A percentile compares a stretch with the other conserved stretches of the same genome.
phyloP scores from a whole-genome alignment of 2,797 vertebrate species.

The Gila robusta region DNA sequence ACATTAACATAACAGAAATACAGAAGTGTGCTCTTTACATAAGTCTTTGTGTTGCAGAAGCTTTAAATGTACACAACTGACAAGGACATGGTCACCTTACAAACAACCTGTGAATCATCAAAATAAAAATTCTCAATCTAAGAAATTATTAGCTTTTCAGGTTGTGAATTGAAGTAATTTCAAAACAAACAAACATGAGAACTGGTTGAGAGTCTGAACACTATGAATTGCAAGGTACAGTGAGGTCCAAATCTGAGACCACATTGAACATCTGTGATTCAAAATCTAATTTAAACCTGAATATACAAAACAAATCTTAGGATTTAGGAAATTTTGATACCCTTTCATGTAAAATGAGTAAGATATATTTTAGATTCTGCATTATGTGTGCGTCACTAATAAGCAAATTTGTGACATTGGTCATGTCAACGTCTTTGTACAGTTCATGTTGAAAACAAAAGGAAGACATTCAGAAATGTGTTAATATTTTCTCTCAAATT shows the following conservation, averaged over 20 bases:
- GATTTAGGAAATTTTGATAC: neutral
- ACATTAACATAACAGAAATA: slow-evolving; percentile 1
- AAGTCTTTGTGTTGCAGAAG: neutral
- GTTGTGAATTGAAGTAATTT: neutral
- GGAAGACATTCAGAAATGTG: neutral
- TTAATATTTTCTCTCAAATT: neutral
- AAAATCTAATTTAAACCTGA: neutral
- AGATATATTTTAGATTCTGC: neutral
- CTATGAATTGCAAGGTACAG: neutral
- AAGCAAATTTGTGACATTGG: neutral
- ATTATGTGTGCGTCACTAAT: neutral
- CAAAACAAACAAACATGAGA: neutral
- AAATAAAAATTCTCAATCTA: neutral
- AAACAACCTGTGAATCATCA: neutral
- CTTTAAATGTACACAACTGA: neutral
- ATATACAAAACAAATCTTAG: neutral
- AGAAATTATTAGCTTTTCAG: neutral
- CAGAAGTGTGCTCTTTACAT: neutral
- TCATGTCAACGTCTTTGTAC: neutral
- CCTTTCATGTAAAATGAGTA: neutral
- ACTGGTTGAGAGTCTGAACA: neutral
- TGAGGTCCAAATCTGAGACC: neutral
- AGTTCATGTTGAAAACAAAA: neutral
- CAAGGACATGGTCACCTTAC: neutral
- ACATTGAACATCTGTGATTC: neutral